Evolutionary conservation across 2,888 invertebrate genomes (phyloP), one percentile per base, ranked within the genome.

Genomic region (Isoperla grammatica): DNA sequence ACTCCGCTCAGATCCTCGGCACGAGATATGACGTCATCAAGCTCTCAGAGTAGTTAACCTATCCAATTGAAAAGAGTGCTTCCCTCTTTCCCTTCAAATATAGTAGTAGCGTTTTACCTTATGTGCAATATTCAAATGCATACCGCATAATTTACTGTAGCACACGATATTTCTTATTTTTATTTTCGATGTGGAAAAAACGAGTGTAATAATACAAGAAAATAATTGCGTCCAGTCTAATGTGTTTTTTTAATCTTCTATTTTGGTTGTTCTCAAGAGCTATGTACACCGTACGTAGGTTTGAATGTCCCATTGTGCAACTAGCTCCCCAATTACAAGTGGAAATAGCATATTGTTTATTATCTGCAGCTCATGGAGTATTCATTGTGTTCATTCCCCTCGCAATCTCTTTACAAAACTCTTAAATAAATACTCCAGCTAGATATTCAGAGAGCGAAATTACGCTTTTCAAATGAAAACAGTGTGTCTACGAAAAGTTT

Each of bases 31-130:
- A 57, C 58, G 56, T 61, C 61, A 61, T 61, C 63, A 61, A 19
- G 59, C 59, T 56, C 61, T 59, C 61, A 63, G 29, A 29, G 63
- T 22, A 56, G 59, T 57, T 57, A 61, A 63, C 61, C 53, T 63
- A 63, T 61, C 61, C 63, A 63, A 63, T 63, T 59, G 59, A 45
- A 59, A 63, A 61, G 63, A 63, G 63, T 63, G 63, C 63, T 61
- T 56, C 50, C 39, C 53, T 37, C 53, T 53, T 35, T 53, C 37
- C 17, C 37, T 13, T 35, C 15, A 13, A 29, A 13, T 15, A 17
- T 17, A 5, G 22, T 46, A 46, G 20, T 46, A 46, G 17, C 46
- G 29, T 60, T 63, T 63, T 63, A 57, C 58, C 58, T 55, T 58
- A 29, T 29, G 29, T 58, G 63, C 59, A 63, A 61, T 63, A 63